These are phyloP conservation scores for Tetranychus urticae DNA, from an alignment of 1,140 invertebrate species.

Conservation along the genomic window DNA sequence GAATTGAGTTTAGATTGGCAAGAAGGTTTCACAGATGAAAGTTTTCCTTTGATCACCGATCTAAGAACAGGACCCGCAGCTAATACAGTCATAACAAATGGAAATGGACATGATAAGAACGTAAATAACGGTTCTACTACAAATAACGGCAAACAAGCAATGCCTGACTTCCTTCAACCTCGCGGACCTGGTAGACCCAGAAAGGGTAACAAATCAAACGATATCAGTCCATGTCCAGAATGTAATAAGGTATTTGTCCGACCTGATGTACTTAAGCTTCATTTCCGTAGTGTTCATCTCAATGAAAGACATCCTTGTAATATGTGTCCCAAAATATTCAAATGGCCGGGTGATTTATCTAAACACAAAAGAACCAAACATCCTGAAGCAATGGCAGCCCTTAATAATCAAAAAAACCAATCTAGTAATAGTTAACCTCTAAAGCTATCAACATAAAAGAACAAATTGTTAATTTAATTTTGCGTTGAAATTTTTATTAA, in stretches of 20 bases:
- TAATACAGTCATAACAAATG: not conserved
- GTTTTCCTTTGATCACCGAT: not conserved
- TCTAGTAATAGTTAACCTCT: no score
- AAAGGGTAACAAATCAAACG: slow-evolving; percentile 1
- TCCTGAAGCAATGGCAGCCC: not conserved
- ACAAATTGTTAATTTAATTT: no score
- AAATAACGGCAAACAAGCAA: not conserved
- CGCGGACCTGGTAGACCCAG: slow-evolving; percentile 2
- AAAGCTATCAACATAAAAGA: no score
- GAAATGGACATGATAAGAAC: not conserved
- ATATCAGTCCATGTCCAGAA: slow-evolving; percentile 2
- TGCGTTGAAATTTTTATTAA: no score
- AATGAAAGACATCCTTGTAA: slow-evolving; percentile 1
- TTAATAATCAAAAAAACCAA: no score
- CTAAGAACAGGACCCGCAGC: not conserved
- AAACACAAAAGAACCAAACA: slow-evolving; percentile 1
- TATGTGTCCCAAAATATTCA: slow-evolving; percentile 3
- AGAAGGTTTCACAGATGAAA: not conserved
- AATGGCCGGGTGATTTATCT: slow-evolving; percentile 2
- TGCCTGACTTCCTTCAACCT: slow-evolving; percentile 1
- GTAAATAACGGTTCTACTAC: not conserved
- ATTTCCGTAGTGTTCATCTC: slow-evolving; percentile 1
- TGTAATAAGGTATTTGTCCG: slow-evolving; percentile 1
- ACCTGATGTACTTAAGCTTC: slow-evolving; percentile 2
- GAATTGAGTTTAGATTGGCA: not conserved